Evolutionary conservation across 2,888 invertebrate genomes (phyloP), one percentile per base, ranked within the genome.

Genomic region (Patella pellucida): DNA sequence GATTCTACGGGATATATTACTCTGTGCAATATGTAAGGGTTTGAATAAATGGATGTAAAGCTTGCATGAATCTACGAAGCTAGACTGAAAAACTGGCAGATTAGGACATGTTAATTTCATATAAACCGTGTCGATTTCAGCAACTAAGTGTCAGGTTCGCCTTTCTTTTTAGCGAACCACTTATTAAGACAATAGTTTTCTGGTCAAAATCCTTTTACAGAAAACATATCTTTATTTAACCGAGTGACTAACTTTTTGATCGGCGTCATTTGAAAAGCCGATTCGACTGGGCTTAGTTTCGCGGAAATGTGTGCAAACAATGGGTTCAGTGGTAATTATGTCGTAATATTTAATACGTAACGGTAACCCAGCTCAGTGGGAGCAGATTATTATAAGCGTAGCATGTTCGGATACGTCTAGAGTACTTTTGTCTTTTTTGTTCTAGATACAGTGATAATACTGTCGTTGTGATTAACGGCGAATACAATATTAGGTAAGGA

Each of bases 161-260:
- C 62, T 15, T n/a, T 62, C 62, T 9, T 41, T 62, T 62, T 62
- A 12, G 62, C 19, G 19, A 23, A 62, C 23, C 62, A 62, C 19
- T 62, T 62, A 23, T 23, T 62, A 62, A 62, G 23, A 62, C 23
- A 62, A 62, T 23, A 62, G 62, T 62, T 62, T 62, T 14, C 23
- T 23, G 11, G 12, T 11, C 23, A 4, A 62, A 62, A 62, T 62
- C 23, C 62, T 62, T 23, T 62, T 62, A 41, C 9, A 62, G 23
- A 62, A 62, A 62, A 14, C 23, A 23, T 62, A 62, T 23, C 15
- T 62, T 62, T 19, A 19, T 19, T 62, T 62, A 23, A 62, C 14
- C 19, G 23, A 62, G 62, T 23, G 62, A 62, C 62, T 62, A 62
- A 62, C 62, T 62, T 62, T 14, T 62, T 62, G 23, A 62, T 62